phyloP scores from a whole-genome alignment of 1,140 invertebrate species.

The Drosophila persimilis region DNA sequence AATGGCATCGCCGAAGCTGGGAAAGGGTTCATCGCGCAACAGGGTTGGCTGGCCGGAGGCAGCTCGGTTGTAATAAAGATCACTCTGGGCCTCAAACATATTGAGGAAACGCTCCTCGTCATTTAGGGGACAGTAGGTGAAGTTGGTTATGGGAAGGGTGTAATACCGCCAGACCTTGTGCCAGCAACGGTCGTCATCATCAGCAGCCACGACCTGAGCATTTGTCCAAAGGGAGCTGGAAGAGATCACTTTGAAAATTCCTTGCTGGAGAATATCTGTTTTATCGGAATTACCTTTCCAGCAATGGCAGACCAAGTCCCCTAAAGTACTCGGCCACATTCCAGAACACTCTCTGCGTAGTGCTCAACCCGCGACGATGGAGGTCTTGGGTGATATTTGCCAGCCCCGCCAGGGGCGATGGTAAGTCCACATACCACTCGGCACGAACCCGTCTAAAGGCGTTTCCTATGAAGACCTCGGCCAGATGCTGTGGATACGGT shows the following conservation, averaged over 20 bases:
- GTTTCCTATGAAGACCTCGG: slow-evolving; percentile 71
- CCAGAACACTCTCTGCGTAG: slow-evolving; percentile 63
- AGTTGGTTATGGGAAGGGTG: slow-evolving; percentile 49
- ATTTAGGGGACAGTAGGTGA: slow-evolving; percentile 66
- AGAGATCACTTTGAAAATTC: not conserved
- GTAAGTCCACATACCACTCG: slow-evolving; percentile 64
- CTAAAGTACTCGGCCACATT: slow-evolving; percentile 72
- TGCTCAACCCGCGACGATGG: slow-evolving; percentile 53
- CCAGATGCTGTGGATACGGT: slow-evolving; percentile 74
- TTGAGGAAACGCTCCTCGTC: slow-evolving; percentile 70
- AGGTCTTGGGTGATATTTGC: slow-evolving; percentile 66
- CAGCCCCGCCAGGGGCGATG: slow-evolving; percentile 37
- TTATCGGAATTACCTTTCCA: slow-evolving; percentile 50
- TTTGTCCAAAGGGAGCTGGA: slow-evolving; percentile 50
- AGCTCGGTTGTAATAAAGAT: slow-evolving; percentile 62
- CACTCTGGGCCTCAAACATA: slow-evolving; percentile 70
- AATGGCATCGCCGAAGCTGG: slow-evolving; percentile 68
- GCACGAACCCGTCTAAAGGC: slow-evolving; percentile 48
- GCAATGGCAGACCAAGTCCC: slow-evolving; percentile 55
- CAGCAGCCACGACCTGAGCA: slow-evolving; percentile 39
- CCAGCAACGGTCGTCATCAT: slow-evolving; percentile 61
- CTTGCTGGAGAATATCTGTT: not conserved
- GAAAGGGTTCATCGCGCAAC: slow-evolving; percentile 71
- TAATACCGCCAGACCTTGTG: slow-evolving; percentile 74
- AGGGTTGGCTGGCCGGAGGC: slow-evolving; percentile 52